Conservation (phyloP, 2,888 invertebrate species). For the Drosophila limbata region DNA sequence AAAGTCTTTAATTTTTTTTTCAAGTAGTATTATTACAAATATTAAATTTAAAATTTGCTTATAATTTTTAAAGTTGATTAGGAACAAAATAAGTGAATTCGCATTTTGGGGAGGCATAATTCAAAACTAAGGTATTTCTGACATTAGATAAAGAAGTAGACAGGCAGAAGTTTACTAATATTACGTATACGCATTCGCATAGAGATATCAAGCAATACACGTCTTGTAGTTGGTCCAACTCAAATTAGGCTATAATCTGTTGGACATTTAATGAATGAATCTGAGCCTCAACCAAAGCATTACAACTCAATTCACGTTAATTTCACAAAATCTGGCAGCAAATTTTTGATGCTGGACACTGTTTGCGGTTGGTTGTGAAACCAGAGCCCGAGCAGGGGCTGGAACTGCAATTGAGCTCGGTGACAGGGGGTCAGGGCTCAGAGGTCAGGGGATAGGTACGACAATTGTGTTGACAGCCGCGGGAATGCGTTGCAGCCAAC, state of each 20-base stretch:
- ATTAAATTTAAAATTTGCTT: too few relatives aligned
- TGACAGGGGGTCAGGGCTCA: neutral
- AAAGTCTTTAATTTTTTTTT: too few relatives aligned
- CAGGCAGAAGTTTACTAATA: neutral
- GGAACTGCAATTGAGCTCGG: neutral
- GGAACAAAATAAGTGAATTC: too few relatives aligned
- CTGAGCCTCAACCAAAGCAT: slow-evolving; percentile 43
- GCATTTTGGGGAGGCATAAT: too few relatives aligned
- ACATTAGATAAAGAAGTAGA: neutral
- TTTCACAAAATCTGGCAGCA: slow-evolving; percentile 59
- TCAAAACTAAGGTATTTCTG: neutral
- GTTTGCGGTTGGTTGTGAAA: slow-evolving; percentile 25
- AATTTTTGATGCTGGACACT: slow-evolving; percentile 55
- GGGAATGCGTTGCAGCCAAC: slow-evolving; percentile 75
- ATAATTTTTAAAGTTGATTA: too few relatives aligned
- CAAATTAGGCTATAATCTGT: slow-evolving; percentile 20
- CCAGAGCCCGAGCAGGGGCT: neutral
- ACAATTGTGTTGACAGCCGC: slow-evolving; percentile 76
- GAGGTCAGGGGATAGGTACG: slow-evolving; percentile 24
- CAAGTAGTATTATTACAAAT: too few relatives aligned
- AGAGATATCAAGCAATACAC: neutral
- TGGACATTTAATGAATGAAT: slow-evolving; percentile 47
- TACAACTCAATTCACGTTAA: slow-evolving; percentile 73
- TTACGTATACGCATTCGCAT: neutral
- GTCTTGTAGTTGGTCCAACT: neutral